Percentiles rank a stretch among this genome's conserved stretches.
These are phyloP conservation scores for Sarcophilus harrisii DNA, from an alignment of 2,797 vertebrate species.

Conservation along the genomic window DNA sequence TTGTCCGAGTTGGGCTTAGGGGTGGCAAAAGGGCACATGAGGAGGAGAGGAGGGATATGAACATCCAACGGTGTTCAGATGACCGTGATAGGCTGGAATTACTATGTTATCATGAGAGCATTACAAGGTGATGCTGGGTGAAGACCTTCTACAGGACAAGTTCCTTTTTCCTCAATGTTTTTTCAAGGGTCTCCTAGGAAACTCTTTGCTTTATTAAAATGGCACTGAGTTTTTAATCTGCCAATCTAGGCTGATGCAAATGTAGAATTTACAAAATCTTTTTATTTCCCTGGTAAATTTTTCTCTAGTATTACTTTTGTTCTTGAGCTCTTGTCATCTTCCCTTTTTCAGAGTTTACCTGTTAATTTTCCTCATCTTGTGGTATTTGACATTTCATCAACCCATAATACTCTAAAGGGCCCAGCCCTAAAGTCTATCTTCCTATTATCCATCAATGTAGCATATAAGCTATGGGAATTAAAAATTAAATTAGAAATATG, in stretches of 20 bases:
- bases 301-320: constrained; percentile 23
- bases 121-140: neutral
- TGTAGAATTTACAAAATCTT: constrained; percentile 59
- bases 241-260: constrained; percentile 53
- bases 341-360: constrained; percentile 28
- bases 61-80: neutral
- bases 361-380: constrained; percentile 35
- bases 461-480: constrained; percentile 22
- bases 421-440: constrained; percentile 44
- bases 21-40: neutral
- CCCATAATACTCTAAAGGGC: constrained; percentile 57
- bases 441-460: neutral
- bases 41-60: neutral
- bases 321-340: constrained; percentile 17
- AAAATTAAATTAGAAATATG: constrained; percentile 47
- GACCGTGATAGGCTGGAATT: neutral
- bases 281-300: constrained; percentile 45
- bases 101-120: neutral
- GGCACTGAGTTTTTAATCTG: constrained; percentile 61
- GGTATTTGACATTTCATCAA: constrained; percentile 50
- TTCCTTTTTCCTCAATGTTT: neutral
- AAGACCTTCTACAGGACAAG: neutral
- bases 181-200: neutral
- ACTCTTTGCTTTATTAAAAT: constrained; percentile 46
- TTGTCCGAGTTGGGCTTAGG: neutral